Evolutionary conservation across 2,797 vertebrate genomes (phyloP).

Genomic region (Nannoperca australis): DNA sequence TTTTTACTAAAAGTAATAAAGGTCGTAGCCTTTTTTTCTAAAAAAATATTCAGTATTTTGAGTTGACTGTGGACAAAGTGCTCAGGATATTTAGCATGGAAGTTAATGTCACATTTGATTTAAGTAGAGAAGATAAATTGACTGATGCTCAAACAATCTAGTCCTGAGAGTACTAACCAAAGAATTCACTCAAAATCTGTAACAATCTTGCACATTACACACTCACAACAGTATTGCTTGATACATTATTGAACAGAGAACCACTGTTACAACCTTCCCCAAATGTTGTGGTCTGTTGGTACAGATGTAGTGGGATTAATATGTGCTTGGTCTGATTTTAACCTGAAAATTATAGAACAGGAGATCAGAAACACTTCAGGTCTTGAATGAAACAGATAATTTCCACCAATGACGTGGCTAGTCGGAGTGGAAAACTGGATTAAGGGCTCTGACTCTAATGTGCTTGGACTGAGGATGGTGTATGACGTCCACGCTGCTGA

Average conservation of each 20-base stretch:
- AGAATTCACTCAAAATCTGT: neutral
- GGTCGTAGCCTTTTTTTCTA: neutral
- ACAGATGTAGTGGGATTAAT: neutral
- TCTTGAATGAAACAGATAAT: neutral
- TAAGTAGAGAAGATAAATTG: neutral
- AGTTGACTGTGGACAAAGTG: neutral
- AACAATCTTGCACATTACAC: neutral
- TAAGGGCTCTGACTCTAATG: neutral
- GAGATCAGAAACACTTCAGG: neutral
- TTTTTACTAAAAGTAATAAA: neutral
- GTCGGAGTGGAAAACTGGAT: constrained; percentile 6
- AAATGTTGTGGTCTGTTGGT: too few relatives aligned
- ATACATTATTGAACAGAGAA: neutral
- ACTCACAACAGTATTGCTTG: neutral
- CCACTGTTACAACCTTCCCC: neutral
- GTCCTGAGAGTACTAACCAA: neutral
- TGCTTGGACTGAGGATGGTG: constrained; percentile 40
- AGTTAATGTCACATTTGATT: neutral
- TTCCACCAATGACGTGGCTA: neutral
- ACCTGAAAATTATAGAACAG: neutral
- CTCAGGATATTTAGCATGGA: neutral
- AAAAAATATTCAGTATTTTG: neutral
- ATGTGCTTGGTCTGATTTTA: neutral
- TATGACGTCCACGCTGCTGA: constrained; percentile 23
- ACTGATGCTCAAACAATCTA: neutral